A percentile compares a stretch with the other conserved stretches of the same genome.
These are phyloP conservation scores for Babylonia areolata DNA, from an alignment of 1,140 invertebrate genomes.

Conservation along the genomic window DNA sequence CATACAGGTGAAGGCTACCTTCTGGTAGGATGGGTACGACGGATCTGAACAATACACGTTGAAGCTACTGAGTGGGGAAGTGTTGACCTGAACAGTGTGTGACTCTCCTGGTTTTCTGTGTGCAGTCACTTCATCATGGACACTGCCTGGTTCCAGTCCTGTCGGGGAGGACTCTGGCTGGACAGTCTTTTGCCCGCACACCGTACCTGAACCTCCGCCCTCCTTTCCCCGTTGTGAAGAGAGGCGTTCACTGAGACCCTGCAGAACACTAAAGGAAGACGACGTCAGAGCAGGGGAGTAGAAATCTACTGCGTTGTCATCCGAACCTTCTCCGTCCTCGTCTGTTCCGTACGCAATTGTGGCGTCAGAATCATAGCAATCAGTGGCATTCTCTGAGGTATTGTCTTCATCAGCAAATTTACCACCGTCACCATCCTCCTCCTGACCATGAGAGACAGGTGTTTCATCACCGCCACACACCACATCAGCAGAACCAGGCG, in stretches of 20 bases:
- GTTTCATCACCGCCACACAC: background rate
- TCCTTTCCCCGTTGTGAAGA: background rate
- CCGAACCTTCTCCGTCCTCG: background rate
- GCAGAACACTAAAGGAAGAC: background rate
- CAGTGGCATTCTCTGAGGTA: background rate
- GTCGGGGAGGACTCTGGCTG: background rate
- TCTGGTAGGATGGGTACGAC: background rate
- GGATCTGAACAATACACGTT: background rate
- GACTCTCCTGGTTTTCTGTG: background rate
- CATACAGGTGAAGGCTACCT: slow-evolving; percentile 21
- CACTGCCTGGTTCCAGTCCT: background rate
- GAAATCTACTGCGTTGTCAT: background rate
- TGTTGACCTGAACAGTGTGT: background rate
- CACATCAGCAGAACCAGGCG: background rate
- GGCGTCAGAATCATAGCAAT: background rate
- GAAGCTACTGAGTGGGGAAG: background rate
- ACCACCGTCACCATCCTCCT: background rate
- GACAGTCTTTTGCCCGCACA: background rate
- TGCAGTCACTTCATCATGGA: background rate
- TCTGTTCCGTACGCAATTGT: background rate
- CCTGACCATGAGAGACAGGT: background rate
- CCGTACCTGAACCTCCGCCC: background rate
- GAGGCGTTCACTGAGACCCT: background rate
- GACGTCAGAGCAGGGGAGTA: background rate
- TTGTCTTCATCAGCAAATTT: background rate